phyloP scores from a whole-genome alignment of 1,140 invertebrate genomes.

The Pogonomyrmex californicus region DNA sequence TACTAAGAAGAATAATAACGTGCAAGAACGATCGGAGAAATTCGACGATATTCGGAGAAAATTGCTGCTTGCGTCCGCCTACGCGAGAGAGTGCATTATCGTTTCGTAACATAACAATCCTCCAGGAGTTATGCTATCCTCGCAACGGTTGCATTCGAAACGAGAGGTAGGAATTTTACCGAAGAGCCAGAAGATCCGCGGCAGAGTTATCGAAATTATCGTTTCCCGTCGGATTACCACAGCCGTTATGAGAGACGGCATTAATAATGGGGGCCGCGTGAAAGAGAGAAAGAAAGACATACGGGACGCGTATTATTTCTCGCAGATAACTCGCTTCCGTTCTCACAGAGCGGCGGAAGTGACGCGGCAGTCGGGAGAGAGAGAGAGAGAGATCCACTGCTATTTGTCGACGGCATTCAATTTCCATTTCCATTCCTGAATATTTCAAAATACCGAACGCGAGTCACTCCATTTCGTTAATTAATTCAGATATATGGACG shows the following conservation, averaged over 20 bases:
- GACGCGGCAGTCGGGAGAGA: neutral
- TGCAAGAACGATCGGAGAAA: neutral
- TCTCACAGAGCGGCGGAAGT: constrained; percentile 8
- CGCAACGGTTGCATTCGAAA: neutral
- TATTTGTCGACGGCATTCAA: constrained; percentile 50
- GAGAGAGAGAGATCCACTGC: neutral
- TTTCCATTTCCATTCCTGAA: constrained; percentile 64
- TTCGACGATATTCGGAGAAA: neutral
- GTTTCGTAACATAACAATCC: neutral
- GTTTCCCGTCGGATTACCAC: neutral
- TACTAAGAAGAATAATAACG: too few species aligned
- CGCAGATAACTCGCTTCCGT: constrained; percentile 35
- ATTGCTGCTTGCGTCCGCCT: neutral
- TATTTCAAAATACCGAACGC: constrained; percentile 65
- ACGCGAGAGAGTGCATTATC: neutral
- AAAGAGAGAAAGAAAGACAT: neutral
- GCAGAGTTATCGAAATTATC: constrained; percentile 8
- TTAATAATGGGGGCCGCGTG: neutral
- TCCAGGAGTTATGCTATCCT: neutral
- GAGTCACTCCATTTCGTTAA: constrained; percentile 60
- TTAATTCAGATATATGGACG: constrained; percentile 55
- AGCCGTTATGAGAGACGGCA: neutral
- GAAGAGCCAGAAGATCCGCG: neutral
- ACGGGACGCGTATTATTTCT: neutral
- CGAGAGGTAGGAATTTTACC: neutral